These are phyloP conservation scores for Orchestes rusci DNA, from an alignment of 2,888 invertebrate genomes.

Conservation along the genomic window DNA sequence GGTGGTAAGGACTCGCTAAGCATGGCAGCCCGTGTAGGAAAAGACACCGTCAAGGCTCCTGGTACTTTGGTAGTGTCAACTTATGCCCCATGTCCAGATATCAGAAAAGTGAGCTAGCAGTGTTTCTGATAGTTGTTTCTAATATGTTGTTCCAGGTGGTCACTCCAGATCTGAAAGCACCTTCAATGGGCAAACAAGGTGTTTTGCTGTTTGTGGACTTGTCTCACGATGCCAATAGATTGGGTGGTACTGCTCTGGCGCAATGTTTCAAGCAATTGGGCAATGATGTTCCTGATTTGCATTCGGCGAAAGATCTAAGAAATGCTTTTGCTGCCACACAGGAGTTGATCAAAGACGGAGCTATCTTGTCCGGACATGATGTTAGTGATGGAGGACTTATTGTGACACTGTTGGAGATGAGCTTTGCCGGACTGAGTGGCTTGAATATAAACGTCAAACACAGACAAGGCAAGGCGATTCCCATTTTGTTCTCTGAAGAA, in stretches of 20 bases:
- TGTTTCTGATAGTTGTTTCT: not conserved
- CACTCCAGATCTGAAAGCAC: constrained; percentile 85
- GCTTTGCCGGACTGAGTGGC: constrained; percentile 86
- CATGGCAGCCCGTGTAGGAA: constrained; percentile 89
- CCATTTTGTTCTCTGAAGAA: constrained; percentile 78
- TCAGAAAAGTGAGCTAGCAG: constrained; percentile 44
- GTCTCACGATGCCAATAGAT: constrained; percentile 62
- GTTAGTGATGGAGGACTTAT: constrained; percentile 90
- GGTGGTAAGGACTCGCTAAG: constrained; percentile 92
- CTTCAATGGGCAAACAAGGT: constrained; percentile 53
- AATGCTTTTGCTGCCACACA: constrained; percentile 81
- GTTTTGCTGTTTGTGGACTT: constrained; percentile 73
- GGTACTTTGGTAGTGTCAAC: constrained; percentile 93
- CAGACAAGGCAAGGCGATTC: constrained; percentile 51
- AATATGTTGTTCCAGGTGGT: constrained; percentile 46
- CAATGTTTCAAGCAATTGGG: constrained; percentile 73
- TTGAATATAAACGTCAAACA: constrained; percentile 57
- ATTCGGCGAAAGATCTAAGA: constrained; percentile 58
- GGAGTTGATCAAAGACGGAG: constrained; percentile 64
- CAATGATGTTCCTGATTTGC: constrained; percentile 71
- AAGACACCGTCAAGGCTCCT: constrained; percentile 64
- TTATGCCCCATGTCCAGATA: constrained; percentile 91
- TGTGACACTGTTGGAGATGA: constrained; percentile 89
- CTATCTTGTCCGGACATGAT: constrained; percentile 83
- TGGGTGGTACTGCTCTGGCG: constrained; percentile 90